These are phyloP conservation scores for Zaprionus kolodkinae DNA, from an alignment of 1,140 invertebrate genomes.

Conservation along the genomic window DNA sequence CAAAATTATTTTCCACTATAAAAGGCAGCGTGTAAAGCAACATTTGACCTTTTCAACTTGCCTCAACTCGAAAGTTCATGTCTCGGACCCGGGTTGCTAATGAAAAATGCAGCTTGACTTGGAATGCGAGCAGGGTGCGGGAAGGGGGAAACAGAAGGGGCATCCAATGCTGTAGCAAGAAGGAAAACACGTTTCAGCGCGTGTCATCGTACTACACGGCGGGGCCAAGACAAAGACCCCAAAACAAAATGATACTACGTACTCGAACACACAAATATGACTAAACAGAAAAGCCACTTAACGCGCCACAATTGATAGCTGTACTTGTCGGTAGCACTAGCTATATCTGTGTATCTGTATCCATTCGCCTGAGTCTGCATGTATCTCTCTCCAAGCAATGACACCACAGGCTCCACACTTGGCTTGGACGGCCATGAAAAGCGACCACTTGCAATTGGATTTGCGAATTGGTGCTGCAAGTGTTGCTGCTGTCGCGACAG, in stretches of 20 bases:
- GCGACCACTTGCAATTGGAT: constrained; percentile 68
- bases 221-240: constrained; percentile 71
- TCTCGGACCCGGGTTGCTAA: constrained; percentile 48
- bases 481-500: constrained; percentile 25
- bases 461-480: constrained; percentile 54
- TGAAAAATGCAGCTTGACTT: constrained; percentile 55
- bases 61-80: constrained; percentile 68
- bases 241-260: constrained; percentile 37
- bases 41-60: constrained; percentile 68
- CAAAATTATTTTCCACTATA: constrained; percentile 67
- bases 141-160: background rate
- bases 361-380: constrained; percentile 17
- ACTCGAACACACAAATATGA: constrained; percentile 42
- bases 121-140: constrained; percentile 39
- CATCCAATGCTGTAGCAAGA: constrained; percentile 34
- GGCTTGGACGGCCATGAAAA: constrained; percentile 60
- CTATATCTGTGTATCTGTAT: constrained; percentile 36
- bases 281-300: constrained; percentile 69
- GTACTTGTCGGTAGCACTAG: constrained; percentile 30
- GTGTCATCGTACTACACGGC: constrained; percentile 62
- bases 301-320: constrained; percentile 44
- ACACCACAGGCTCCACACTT: constrained; percentile 37
- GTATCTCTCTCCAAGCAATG: constrained; percentile 59
- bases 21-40: constrained; percentile 44
- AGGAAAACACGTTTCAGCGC: constrained; percentile 63